Evolutionary conservation across 1,140 invertebrate species (phyloP).

Genomic region (Leptestheria dahalacensis): DNA sequence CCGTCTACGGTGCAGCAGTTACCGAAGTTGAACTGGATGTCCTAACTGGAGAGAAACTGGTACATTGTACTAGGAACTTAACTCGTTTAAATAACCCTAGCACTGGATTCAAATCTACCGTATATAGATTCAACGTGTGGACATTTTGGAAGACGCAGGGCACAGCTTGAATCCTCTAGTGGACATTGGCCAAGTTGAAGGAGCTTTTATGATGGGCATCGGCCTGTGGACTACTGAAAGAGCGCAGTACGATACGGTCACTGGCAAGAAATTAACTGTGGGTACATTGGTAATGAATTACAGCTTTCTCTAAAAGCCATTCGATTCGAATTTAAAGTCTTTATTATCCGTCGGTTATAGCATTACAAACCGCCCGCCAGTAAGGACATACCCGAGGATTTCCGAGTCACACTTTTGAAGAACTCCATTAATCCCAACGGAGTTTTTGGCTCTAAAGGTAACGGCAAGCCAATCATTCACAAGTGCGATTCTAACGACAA

Average conservation of each 20-base stretch:
- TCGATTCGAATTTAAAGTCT: too few relatives aligned
- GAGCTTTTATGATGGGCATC: slow-evolving; percentile 32
- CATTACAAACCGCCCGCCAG: slow-evolving; percentile 65
- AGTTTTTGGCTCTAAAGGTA: slow-evolving; percentile 64
- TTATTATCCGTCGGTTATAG: too few relatives aligned
- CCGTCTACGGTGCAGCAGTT: slow-evolving; percentile 5
- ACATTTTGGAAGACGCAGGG: slow-evolving; percentile 32
- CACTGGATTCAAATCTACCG: too few relatives aligned
- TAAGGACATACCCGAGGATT: slow-evolving; percentile 73
- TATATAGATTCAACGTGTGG: slow-evolving; percentile 26
- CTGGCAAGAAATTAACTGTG: slow-evolving; percentile 18
- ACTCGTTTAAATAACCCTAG: too few relatives aligned
- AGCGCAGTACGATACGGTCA: slow-evolving; percentile 24
- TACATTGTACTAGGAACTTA: background rate
- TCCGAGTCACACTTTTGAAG: slow-evolving; percentile 53
- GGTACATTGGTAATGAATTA: too few relatives aligned
- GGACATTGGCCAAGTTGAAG: slow-evolving; percentile 34
- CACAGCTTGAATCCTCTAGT: slow-evolving; percentile 23
- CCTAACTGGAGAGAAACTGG: background rate
- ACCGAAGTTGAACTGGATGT: slow-evolving; percentile 9
- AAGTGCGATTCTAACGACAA: too few relatives aligned
- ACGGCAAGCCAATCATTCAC: too few relatives aligned
- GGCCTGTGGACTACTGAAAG: slow-evolving; percentile 29
- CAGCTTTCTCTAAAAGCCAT: too few relatives aligned
- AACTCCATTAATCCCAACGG: slow-evolving; percentile 52